Percentiles rank a stretch among this genome's conserved stretches.
Conservation (phyloP, 2,113 vertebrate genomes). For the Chaenocephalus aceratus region DNA sequence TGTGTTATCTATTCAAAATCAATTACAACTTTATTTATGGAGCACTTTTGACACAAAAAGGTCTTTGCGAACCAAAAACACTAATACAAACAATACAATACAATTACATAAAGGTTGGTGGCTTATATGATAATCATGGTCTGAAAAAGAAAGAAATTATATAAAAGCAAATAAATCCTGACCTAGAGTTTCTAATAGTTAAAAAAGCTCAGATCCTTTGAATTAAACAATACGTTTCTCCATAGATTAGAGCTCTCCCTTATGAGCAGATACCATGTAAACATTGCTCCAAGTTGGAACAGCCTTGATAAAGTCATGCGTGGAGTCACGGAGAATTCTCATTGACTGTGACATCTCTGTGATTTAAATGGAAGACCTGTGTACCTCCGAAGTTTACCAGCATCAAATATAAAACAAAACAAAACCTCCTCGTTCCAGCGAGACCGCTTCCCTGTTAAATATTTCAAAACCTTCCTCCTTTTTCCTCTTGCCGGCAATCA, state of each 20-base stretch:
- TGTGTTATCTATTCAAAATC: no score
- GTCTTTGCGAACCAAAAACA: no score
- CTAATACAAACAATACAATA: no score
- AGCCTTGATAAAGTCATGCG: slow-evolving; percentile 62
- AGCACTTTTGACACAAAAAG: no score
- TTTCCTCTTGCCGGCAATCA: slow-evolving; percentile 80
- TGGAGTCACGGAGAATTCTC: slow-evolving; percentile 59
- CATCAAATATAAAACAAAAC: slow-evolving; percentile 83
- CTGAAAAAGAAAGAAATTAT: background rate
- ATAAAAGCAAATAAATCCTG: background rate
- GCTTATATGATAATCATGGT: background rate
- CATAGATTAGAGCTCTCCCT: slow-evolving; percentile 50
- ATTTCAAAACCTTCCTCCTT: slow-evolving; percentile 78
- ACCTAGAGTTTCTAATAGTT: slow-evolving; percentile 18
- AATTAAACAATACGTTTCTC: slow-evolving; percentile 60
- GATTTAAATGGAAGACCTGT: slow-evolving; percentile 81
- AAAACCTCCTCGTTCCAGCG: slow-evolving; percentile 76
- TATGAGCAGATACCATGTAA: slow-evolving; percentile 61
- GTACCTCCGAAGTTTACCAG: slow-evolving; percentile 77
- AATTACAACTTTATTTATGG: no score
- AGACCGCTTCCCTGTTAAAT: slow-evolving; percentile 76
- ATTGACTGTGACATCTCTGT: slow-evolving; percentile 76
- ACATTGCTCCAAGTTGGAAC: slow-evolving; percentile 38
- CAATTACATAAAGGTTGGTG: background rate
- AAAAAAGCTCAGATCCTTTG: slow-evolving; percentile 20